Conservation (phyloP, 1,140 invertebrate species). For the Ceratina japonica region DNA sequence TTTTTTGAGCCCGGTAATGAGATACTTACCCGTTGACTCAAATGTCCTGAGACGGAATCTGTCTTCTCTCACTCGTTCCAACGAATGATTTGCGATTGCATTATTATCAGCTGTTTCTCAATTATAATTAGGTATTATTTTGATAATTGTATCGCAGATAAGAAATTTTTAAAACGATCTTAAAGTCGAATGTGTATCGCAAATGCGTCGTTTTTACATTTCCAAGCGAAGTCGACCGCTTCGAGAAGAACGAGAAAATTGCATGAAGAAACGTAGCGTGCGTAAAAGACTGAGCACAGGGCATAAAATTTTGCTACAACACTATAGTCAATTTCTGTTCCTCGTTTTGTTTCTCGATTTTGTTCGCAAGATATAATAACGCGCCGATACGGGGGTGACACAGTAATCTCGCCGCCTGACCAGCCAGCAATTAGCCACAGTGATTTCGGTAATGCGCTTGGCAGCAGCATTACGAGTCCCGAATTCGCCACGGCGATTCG, state of each 20-base stretch:
- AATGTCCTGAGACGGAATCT: constrained; percentile 68
- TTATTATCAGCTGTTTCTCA: background rate
- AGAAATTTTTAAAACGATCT: too few relatives aligned
- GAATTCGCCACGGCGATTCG: constrained; percentile 8
- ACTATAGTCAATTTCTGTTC: constrained; percentile 79
- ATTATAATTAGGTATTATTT: background rate
- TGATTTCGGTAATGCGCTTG: constrained; percentile 39
- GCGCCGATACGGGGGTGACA: constrained; percentile 57
- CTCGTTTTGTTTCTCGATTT: constrained; percentile 74
- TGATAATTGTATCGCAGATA: background rate
- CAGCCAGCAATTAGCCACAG: constrained; percentile 29
- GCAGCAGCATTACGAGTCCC: constrained; percentile 40
- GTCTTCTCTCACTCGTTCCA: constrained; percentile 17
- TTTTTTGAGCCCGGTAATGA: constrained; percentile 75
- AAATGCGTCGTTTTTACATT: too few relatives aligned
- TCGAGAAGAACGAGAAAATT: background rate
- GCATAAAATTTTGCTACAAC: constrained; percentile 75
- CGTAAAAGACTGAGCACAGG: constrained; percentile 71
- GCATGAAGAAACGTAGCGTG: constrained; percentile 10
- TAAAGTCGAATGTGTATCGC: too few relatives aligned
- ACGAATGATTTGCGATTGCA: constrained; percentile 11
- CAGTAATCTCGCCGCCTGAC: constrained; percentile 50
- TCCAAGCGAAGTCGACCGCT: background rate
- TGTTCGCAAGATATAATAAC: constrained; percentile 55
- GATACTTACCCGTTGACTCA: constrained; percentile 70